Conservation (phyloP, 2,888 invertebrate species). For the Erebia ligea region DNA sequence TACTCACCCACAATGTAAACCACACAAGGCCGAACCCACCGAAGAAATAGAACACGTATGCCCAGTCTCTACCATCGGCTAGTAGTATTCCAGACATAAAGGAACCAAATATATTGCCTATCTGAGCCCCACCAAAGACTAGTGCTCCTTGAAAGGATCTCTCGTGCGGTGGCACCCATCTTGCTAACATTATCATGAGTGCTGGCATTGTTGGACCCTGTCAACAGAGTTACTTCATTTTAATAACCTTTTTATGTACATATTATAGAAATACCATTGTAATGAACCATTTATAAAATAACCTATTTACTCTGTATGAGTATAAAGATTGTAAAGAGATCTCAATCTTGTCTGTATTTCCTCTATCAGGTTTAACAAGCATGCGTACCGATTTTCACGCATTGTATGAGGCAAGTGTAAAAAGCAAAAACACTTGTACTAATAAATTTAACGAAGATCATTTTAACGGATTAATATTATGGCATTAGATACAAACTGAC, state of each 20-base stretch:
- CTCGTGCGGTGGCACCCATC: constrained; percentile 85
- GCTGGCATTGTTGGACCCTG: constrained; percentile 90
- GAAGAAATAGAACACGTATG: constrained; percentile 84
- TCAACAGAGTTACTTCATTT: constrained; percentile 38
- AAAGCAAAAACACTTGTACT: no score
- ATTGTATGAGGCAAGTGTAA: neutral
- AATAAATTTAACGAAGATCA: no score
- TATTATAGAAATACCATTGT: no score
- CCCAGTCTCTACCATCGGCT: constrained; percentile 78
- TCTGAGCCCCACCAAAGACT: constrained; percentile 84
- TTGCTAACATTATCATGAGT: constrained; percentile 84
- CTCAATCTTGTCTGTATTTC: no score
- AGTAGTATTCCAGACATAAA: constrained; percentile 80
- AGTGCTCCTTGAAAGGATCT: constrained; percentile 83
- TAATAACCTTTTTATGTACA: neutral
- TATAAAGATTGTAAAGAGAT: no score
- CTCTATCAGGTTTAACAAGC: no score
- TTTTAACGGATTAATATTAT: no score
- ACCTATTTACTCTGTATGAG: no score
- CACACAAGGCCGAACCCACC: constrained; percentile 81
- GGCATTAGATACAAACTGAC: no score
- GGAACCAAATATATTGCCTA: constrained; percentile 82
- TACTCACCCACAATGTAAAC: constrained; percentile 78
- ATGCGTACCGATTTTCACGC: no score
- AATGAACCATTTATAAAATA: no score